Evolutionary conservation across 2,888 invertebrate genomes (phyloP).

Genomic region (Metacarcinus magister): DNA sequence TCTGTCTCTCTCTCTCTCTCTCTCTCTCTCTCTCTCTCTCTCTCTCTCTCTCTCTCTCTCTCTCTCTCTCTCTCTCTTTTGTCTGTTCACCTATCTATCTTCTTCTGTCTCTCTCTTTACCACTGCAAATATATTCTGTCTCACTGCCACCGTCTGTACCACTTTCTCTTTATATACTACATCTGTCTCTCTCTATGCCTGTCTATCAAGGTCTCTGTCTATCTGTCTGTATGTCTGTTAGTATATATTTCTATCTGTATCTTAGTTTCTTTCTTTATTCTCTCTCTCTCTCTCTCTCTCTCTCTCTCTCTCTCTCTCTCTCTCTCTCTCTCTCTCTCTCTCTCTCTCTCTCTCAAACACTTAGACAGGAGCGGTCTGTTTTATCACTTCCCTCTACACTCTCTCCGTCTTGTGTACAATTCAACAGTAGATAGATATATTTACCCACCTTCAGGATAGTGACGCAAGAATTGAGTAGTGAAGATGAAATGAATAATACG

Average conservation of each 20-base stretch:
- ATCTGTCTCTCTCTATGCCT: neutral
- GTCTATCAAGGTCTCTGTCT: neutral
- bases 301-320: neutral
- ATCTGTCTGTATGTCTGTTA: neutral
- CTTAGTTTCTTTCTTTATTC: neutral
- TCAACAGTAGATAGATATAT: slow-evolving; percentile 76
- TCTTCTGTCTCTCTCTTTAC: slow-evolving; percentile 29
- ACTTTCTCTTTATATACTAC: neutral
- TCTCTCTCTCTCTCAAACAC: neutral
- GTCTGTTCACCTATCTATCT: neutral
- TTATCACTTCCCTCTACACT: neutral
- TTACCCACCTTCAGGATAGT: slow-evolving; percentile 38
- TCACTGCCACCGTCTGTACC: neutral
- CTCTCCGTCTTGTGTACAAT: slow-evolving; percentile 72
- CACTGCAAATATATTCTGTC: neutral
- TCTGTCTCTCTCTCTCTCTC: slow-evolving; percentile 13
- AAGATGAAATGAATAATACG: slow-evolving; percentile 70
- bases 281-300: neutral
- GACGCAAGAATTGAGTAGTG: neutral
- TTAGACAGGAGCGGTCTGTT: neutral
- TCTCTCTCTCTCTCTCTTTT: slow-evolving; percentile 35
- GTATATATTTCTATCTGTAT: neutral
- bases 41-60: slow-evolving; percentile 32
- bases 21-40: neutral
- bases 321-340: neutral